Conservation (phyloP, 2,888 invertebrate genomes). For the Himalopsyche anomala region DNA sequence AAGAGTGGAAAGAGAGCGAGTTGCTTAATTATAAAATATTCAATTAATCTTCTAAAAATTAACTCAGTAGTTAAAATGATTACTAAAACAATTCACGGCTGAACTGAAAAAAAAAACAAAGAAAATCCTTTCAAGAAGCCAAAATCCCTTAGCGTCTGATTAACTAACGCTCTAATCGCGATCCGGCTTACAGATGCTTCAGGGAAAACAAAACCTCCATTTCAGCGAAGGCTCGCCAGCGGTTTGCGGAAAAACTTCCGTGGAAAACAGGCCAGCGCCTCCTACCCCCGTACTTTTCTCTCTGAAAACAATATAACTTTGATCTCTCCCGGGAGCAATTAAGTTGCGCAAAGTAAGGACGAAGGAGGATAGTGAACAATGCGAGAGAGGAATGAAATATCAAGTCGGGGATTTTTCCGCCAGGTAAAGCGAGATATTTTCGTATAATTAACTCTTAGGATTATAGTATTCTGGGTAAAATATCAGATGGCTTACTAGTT, state of each 20-base stretch:
- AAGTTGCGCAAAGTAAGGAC: conserved; percentile 59
- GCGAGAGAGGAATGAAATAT: conserved; percentile 62
- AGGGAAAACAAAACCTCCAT: conserved; percentile 35
- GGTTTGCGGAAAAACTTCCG: conserved; percentile 24
- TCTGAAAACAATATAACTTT: conserved; percentile 63
- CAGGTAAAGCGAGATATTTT: conserved; percentile 33
- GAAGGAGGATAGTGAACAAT: conserved; percentile 53
- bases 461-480: neutral
- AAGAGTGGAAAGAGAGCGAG: too few species aligned
- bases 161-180: conserved; percentile 34
- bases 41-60: too few species aligned
- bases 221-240: conserved; percentile 20
- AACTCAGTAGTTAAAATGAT: neutral
- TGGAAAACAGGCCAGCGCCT: neutral
- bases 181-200: conserved; percentile 28
- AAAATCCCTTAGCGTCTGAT: conserved; percentile 9
- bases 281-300: conserved; percentile 48
- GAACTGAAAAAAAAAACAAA: conserved; percentile 12
- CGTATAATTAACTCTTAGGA: neutral
- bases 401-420: conserved; percentile 53
- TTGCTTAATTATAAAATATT: too few species aligned
- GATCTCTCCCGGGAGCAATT: conserved; percentile 65
- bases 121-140: neutral
- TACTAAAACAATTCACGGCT: conserved; percentile 5
- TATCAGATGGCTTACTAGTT: too few species aligned